phyloP scores from a whole-genome alignment of 2,797 vertebrate species.

The Leuciscus waleckii region DNA sequence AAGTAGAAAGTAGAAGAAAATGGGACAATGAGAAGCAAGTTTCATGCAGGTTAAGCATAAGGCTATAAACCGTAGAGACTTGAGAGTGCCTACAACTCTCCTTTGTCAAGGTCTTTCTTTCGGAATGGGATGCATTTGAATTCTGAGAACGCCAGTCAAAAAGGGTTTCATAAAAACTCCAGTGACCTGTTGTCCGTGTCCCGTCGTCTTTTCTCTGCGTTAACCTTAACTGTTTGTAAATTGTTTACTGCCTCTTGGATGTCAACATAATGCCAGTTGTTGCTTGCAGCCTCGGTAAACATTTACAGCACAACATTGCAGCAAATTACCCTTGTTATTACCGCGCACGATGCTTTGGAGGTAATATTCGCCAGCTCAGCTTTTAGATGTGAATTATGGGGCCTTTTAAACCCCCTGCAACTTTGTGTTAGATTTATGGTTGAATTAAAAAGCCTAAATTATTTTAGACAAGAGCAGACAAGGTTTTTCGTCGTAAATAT shows the following conservation, averaged over 20 bases:
- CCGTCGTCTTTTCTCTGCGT: constrained; percentile 58
- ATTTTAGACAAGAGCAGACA: constrained; percentile 58
- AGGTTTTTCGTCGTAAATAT: constrained; percentile 9
- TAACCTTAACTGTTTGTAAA: constrained; percentile 62
- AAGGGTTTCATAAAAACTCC: constrained; percentile 24
- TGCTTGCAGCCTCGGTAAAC: constrained; percentile 70
- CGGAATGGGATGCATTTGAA: not conserved
- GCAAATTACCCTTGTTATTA: constrained; percentile 74
- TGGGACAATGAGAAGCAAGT: not conserved
- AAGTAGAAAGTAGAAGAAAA: constrained; percentile 37
- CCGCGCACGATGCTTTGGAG: constrained; percentile 50
- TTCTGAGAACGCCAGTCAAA: not conserved
- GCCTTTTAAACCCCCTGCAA: constrained; percentile 63
- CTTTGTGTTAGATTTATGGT: constrained; percentile 64
- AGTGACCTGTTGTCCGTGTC: constrained; percentile 45
- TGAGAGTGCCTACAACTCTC: not conserved
- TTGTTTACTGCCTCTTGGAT: constrained; percentile 63
- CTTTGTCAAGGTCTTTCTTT: constrained; percentile 6
- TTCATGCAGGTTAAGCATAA: not conserved
- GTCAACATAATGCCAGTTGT: constrained; percentile 64
- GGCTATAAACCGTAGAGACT: not conserved
- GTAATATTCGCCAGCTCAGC: constrained; percentile 65
- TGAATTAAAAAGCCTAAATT: constrained; percentile 62
- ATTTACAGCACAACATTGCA: constrained; percentile 72
- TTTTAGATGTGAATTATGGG: constrained; percentile 66